These are phyloP conservation scores for Nemopilema nomurai DNA, from an alignment of 30 jellyfish, hydroid and myxozoan genomes.

Conservation along the genomic window DNA sequence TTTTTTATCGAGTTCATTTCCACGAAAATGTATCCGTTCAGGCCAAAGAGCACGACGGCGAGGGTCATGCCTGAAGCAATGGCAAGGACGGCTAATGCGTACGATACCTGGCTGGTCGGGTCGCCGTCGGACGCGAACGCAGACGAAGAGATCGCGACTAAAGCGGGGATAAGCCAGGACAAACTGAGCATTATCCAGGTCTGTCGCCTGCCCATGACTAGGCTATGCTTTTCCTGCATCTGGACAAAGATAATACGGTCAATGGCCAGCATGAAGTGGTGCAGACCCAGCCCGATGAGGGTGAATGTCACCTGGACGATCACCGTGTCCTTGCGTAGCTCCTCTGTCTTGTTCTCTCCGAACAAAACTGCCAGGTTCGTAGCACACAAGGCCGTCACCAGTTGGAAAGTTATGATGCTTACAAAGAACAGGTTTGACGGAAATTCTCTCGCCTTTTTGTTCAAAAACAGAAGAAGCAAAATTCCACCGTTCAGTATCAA, in stretches of 20 bases:
- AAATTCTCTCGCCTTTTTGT: constrained; percentile 38
- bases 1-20: constrained; percentile 7
- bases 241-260: constrained; percentile 53
- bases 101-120: constrained; percentile 66
- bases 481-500: constrained; percentile 51
- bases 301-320: constrained; percentile 75
- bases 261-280: constrained; percentile 60
- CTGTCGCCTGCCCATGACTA: constrained; percentile 36
- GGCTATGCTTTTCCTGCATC: constrained; percentile 31
- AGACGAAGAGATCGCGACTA: constrained; percentile 55
- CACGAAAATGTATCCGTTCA: constrained; percentile 27
- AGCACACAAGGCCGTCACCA: constrained; percentile 63
- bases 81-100: constrained; percentile 66
- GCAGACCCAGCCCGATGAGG: constrained; percentile 59
- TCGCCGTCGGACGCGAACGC: constrained; percentile 48
- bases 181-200: constrained; percentile 58
- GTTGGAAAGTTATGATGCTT: constrained; percentile 46
- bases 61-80: constrained; percentile 58
- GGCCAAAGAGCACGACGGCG: constrained; percentile 21
- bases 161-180: constrained; percentile 68
- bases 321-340: constrained; percentile 70
- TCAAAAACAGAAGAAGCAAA: constrained; percentile 15
- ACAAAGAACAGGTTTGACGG: constrained; percentile 47
- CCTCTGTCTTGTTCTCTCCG: constrained; percentile 45
- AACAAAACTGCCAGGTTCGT: constrained; percentile 49